Conservation (phyloP, 2,888 invertebrate species). For the Mimachlamys varia region DNA sequence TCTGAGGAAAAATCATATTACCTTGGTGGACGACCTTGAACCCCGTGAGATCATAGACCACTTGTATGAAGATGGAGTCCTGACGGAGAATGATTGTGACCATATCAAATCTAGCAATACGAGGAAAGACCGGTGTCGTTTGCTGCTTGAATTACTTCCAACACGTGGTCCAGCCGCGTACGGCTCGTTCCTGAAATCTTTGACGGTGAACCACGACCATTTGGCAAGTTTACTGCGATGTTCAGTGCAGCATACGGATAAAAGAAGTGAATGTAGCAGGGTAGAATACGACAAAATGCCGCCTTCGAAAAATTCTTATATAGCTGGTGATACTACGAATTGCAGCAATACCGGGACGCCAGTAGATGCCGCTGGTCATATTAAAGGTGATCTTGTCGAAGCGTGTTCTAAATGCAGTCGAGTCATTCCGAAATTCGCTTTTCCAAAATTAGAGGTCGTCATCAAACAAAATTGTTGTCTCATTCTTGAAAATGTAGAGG, state of each 20-base stretch:
- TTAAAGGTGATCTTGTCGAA: background rate
- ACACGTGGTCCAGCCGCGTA: slow-evolving; percentile 39
- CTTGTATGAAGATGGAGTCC: slow-evolving; percentile 40
- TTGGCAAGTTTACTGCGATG: background rate
- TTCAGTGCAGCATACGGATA: too few species aligned
- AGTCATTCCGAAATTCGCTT: background rate
- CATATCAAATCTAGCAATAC: slow-evolving; percentile 8
- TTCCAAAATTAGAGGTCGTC: slow-evolving; percentile 5
- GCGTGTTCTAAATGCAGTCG: background rate
- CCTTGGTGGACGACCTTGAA: slow-evolving; percentile 38
- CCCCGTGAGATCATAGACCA: slow-evolving; percentile 36
- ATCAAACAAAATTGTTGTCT: slow-evolving; percentile 38
- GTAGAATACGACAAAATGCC: too few species aligned
- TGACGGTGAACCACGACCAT: background rate
- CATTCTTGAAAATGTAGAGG: slow-evolving; percentile 44
- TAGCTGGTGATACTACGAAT: too few species aligned
- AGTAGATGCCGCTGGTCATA: background rate
- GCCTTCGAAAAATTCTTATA: too few species aligned
- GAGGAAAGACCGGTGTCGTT: slow-evolving; percentile 37
- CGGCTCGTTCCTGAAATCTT: background rate
- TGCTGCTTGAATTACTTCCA: background rate
- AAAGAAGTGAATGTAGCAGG: too few species aligned
- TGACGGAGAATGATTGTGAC: slow-evolving; percentile 44
- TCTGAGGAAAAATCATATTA: background rate
- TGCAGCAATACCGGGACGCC: background rate